phyloP scores from a whole-genome alignment of 2,888 invertebrate genomes.

The Rhorus exstirpatorius region DNA sequence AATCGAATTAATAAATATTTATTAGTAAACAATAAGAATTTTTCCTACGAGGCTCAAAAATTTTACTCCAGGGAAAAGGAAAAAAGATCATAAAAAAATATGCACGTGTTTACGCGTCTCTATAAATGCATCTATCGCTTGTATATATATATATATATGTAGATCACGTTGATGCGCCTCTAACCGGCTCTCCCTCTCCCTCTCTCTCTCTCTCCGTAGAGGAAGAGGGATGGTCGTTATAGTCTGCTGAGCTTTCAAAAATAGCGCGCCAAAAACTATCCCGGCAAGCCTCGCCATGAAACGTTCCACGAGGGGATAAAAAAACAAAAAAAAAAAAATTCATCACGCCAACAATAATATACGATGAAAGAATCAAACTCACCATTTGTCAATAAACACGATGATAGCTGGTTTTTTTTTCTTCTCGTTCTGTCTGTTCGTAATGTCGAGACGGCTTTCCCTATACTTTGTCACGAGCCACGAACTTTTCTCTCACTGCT shows the following conservation, averaged over 20 bases:
- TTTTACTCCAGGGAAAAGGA: not conserved
- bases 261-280: slow-evolving; percentile 79
- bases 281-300: slow-evolving; percentile 60
- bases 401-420: slow-evolving; percentile 38
- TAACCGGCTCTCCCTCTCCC: slow-evolving; percentile 13
- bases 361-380: slow-evolving; percentile 65
- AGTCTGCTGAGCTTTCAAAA: slow-evolving; percentile 77
- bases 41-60: not conserved
- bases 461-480: slow-evolving; percentile 72
- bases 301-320: not conserved
- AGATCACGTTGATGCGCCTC: slow-evolving; percentile 28
- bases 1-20: too few relatives aligned
- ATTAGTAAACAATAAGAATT: too few relatives aligned
- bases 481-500: slow-evolving; percentile 77
- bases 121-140: not conserved
- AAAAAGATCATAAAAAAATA: not conserved
- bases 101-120: slow-evolving; percentile 6
- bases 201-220: too few relatives aligned
- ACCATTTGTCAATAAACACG: slow-evolving; percentile 76
- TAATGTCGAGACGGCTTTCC: slow-evolving; percentile 68
- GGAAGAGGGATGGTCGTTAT: slow-evolving; percentile 49
- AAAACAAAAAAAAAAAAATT: slow-evolving; percentile 10
- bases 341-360: slow-evolving; percentile 4
- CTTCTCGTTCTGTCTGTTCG: slow-evolving; percentile 58
- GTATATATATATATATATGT: not conserved